These are phyloP conservation scores for Periophthalmus modestus DNA, from an alignment of 2,113 vertebrate genomes.

Conservation along the genomic window DNA sequence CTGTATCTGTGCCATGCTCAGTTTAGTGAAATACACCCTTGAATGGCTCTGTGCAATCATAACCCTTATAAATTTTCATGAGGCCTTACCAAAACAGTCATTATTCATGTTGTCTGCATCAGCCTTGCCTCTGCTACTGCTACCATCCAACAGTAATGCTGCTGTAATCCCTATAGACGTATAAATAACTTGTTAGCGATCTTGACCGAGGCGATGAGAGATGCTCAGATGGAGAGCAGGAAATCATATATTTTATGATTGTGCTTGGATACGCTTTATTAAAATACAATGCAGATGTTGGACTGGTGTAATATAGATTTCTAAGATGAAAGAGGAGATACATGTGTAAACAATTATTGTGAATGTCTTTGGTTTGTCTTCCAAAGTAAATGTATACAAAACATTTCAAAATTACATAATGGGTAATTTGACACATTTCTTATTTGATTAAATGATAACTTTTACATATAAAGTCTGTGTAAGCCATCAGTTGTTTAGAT, in stretches of 20 bases:
- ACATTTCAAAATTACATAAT: too few species aligned
- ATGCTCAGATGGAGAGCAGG: constrained; percentile 1
- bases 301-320: not conserved
- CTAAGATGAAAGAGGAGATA: not conserved
- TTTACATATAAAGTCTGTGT: too few species aligned
- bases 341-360: not conserved
- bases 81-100: constrained; percentile 19
- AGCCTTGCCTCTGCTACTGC: not conserved
- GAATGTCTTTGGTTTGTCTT: not conserved
- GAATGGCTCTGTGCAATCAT: constrained; percentile 5
- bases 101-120: constrained; percentile 11
- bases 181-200: not conserved
- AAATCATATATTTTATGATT: not conserved
- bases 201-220: not conserved
- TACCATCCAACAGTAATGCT: not conserved
- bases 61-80: constrained; percentile 5
- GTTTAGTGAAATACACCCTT: constrained; percentile 4
- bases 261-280: not conserved
- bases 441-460: too few species aligned
- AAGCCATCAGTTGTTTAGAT: too few species aligned
- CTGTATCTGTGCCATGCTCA: not conserved
- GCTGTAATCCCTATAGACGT: not conserved
- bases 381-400: too few species aligned
- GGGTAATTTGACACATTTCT: too few species aligned
- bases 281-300: constrained; percentile 3